Evolutionary conservation across 2,113 vertebrate species (phyloP).

Genomic region (Chelonoidis abingdonii): DNA sequence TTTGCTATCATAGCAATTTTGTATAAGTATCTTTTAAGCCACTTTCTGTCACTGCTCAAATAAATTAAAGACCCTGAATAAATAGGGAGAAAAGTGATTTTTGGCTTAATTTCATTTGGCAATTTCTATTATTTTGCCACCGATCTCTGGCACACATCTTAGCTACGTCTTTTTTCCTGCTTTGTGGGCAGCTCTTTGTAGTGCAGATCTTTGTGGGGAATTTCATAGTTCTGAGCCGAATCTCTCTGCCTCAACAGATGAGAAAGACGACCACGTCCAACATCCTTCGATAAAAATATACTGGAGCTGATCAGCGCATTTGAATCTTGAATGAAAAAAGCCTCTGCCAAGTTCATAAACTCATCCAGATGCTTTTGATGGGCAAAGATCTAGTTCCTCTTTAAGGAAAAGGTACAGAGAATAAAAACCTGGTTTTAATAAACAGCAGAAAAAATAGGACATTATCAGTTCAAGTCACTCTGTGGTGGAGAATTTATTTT

Average conservation of each 20-base stretch:
- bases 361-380: constrained; percentile 56
- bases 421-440: constrained; percentile 67
- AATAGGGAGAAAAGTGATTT: background rate
- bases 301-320: background rate
- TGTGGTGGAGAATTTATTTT: background rate
- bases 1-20: background rate
- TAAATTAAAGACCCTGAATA: background rate
- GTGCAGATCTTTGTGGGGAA: background rate
- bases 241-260: background rate
- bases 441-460: constrained; percentile 32
- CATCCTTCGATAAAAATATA: background rate
- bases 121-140: constrained; percentile 51
- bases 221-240: background rate
- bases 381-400: constrained; percentile 59
- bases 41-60: background rate
- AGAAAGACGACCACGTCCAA: background rate
- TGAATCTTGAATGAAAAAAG: background rate
- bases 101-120: background rate
- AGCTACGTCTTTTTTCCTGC: background rate
- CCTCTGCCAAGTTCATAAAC: constrained; percentile 9
- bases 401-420: constrained; percentile 68
- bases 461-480: constrained; percentile 28
- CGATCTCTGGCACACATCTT: constrained; percentile 12
- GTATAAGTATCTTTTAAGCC: background rate
- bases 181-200: background rate